These are phyloP conservation scores for Pammene aurita DNA, from an alignment of 2,888 invertebrate genomes.

Conservation along the genomic window DNA sequence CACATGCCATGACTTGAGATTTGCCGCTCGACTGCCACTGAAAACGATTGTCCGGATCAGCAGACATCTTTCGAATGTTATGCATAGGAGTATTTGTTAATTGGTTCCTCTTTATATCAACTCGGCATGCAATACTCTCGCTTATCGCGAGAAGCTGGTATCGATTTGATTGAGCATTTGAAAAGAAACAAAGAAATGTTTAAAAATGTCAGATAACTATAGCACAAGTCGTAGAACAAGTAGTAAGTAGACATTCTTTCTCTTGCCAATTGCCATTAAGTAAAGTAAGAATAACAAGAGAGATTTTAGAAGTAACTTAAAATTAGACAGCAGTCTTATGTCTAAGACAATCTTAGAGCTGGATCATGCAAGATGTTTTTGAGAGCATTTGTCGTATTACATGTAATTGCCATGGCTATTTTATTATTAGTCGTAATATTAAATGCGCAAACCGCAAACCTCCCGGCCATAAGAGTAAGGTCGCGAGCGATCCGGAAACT, in stretches of 20 bases:
- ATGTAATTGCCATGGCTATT: background rate
- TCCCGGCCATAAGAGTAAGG: background rate
- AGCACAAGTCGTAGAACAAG: too few species aligned
- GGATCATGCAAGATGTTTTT: too few species aligned
- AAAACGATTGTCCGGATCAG: constrained; percentile 12
- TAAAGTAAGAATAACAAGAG: too few species aligned
- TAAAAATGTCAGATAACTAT: too few species aligned
- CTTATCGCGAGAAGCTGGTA: background rate
- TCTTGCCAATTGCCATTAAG: too few species aligned
- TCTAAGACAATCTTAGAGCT: too few species aligned
- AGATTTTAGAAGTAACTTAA: too few species aligned
- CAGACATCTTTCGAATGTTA: background rate
- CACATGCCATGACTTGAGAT: constrained; percentile 16
- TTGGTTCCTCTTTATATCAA: background rate
- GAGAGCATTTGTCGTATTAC: background rate
- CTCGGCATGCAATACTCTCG: background rate
- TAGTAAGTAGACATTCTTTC: too few species aligned
- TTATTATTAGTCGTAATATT: background rate
- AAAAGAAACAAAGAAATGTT: too few species aligned
- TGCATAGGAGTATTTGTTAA: background rate
- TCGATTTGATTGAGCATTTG: background rate
- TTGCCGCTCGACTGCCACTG: constrained; percentile 29
- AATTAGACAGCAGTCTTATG: too few species aligned
- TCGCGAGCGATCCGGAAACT: constrained; percentile 3
- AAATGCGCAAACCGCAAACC: background rate